phyloP scores from a whole-genome alignment of 2,113 vertebrate genomes.

The Hoplias malabaricus region DNA sequence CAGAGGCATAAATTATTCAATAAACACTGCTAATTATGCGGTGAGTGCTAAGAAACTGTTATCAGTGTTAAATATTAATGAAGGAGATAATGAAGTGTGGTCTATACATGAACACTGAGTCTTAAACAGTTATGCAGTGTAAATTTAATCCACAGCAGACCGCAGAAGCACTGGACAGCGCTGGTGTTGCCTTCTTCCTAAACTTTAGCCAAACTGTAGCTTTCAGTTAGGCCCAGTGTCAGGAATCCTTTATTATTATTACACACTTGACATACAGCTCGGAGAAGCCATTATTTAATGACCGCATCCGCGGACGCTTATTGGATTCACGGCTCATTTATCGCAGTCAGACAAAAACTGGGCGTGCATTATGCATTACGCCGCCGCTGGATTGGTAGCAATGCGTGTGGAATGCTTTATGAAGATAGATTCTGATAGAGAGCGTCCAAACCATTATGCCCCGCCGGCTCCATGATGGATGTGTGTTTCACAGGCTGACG shows the following conservation, averaged over 20 bases:
- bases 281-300: constrained; percentile 33
- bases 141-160: background rate
- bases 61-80: too few relatives aligned
- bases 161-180: background rate
- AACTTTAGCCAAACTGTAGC: background rate
- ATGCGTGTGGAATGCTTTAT: constrained; percentile 4
- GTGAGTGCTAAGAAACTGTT: too few relatives aligned
- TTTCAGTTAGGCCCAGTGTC: background rate
- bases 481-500: constrained; percentile 79
- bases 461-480: constrained; percentile 1
- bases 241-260: constrained; percentile 25
- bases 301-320: constrained; percentile 33
- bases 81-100: too few relatives aligned
- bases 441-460: background rate
- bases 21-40: too few relatives aligned
- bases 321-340: constrained; percentile 39
- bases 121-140: too few relatives aligned
- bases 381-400: background rate
- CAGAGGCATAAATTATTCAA: too few relatives aligned
- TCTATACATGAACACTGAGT: too few relatives aligned
- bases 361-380: constrained; percentile 1
- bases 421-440: background rate
- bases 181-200: background rate
- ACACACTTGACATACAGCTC: constrained; percentile 23
- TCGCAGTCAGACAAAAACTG: background rate